Base-by-base conservation (phyloP, 2,888 invertebrate genomes). In the Altica lythri region DNA sequence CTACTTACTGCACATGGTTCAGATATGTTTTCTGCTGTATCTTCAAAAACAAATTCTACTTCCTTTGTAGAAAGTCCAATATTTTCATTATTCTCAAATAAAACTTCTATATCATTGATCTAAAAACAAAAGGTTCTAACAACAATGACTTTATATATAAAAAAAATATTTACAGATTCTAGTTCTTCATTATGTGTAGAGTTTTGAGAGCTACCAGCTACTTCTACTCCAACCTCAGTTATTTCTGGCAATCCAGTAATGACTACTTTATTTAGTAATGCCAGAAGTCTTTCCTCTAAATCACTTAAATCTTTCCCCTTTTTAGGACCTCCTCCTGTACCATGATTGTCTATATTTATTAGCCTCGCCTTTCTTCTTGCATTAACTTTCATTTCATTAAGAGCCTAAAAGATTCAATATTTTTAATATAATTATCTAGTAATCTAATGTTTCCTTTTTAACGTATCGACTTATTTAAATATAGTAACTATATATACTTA, bases 191-290 rank as follows among this genome's bases (percentile, higher is more conserved):
- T 19, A 19, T 6, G 3, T 3, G 6, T 6, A 19, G 6, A 19
- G 6, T 6, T n/a, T n/a, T n/a, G n/a, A 19, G 22, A 19, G 22
- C 3, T 6, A 19, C 22, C 4, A 19, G 22, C 6, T 19, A 19
- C 6, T 5, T 5, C 22, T 19, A 6, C 22, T 8, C 37, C 37
- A n/a, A 37, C 13, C 37, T 37, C 37, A 17, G 16, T 18, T 17
- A 37, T 17, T 6, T 18, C 37, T 37, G 37, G 37, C 2, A 37
- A 18, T 17, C 37, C 37, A 14, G 37, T 37, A 9, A 37, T 37
- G 3, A 37, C 37, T n/a, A 27, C n/a, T 37, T 18, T 37, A 9
- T 4, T 17, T 4, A 14, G 37, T n/a, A 37, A 9, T 4, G 37
- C 14, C 17, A 37, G 17, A 4, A 37, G 18, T 13, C 37, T 37